A percentile compares a stretch with the other conserved stretches of the same genome.
Evolutionary conservation across 1,140 invertebrate species (phyloP).

Genomic region (Philaenus spumarius): DNA sequence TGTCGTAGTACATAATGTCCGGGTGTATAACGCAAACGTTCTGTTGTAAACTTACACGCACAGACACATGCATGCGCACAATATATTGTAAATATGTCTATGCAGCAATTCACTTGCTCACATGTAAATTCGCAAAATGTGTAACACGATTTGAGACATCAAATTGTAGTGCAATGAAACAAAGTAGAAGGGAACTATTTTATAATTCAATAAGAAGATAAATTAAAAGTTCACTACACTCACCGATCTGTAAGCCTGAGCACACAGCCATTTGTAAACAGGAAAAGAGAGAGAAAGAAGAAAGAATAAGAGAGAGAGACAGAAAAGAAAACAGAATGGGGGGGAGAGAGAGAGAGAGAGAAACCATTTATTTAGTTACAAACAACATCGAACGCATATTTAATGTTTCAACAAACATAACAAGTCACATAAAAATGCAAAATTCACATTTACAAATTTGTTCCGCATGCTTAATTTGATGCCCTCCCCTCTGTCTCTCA

Average conservation of each 20-base stretch:
- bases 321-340: constrained; percentile 23
- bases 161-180: no score
- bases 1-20: not conserved
- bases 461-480: no score
- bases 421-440: no score
- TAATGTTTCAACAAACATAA: no score
- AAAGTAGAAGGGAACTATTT: no score
- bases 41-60: not conserved
- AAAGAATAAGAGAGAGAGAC: constrained; percentile 20
- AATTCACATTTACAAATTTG: no score
- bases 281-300: constrained; percentile 22
- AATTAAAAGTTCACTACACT: constrained; percentile 33
- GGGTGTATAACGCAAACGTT: not conserved
- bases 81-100: not conserved
- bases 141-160: no score
- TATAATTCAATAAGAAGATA: no score
- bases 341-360: constrained; percentile 29
- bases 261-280: constrained; percentile 28
- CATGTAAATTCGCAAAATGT: not conserved
- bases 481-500: not conserved
- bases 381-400: not conserved
- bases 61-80: not conserved
- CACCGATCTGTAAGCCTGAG: constrained; percentile 46
- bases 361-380: not conserved
- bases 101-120: not conserved